Evolutionary conservation across 37 sponge, comb jelly and placozoan species (phyloP), one percentile per base, ranked within the genome.

Genomic region (Petrosia ficiformis): DNA sequence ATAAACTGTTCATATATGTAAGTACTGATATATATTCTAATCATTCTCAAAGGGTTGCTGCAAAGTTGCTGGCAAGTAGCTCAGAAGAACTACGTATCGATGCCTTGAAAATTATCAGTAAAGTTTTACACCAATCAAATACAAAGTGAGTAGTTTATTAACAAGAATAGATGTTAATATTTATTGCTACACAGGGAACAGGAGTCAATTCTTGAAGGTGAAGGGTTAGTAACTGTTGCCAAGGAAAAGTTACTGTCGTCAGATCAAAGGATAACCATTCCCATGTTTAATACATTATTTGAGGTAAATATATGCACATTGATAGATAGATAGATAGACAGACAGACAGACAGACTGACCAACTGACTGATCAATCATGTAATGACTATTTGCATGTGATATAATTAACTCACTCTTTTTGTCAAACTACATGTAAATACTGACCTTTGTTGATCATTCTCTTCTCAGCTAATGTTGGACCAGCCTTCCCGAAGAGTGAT

Each of bases 271-370:
- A 57, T 89, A 39, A 78, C 90, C n/a, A 67, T 89, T 21, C 68
- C 84, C 29, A 72, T 87, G 79, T 91, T 84, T 73, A 91, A 91
- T 66, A 69, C 89, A 25, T 67, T 91, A 39, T 87, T 72, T 82
- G 92, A 91, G 75, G 91, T 90, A 54, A 44, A 29, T 72, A 48
- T 16, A 48, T n/a, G n/a, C n/a, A n/a, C n/a, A n/a, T n/a, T n/a
- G n/a, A n/a, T n/a, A n/a, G n/a, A n/a, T n/a, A n/a, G n/a, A n/a
- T n/a, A n/a, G n/a, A n/a, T n/a, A n/a, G n/a, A n/a, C n/a, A n/a
- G n/a, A n/a, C n/a, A n/a, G n/a, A n/a, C n/a, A n/a, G n/a, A n/a
- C n/a, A n/a, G n/a, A n/a, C n/a, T n/a, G n/a, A n/a, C n/a, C n/a
- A n/a, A n/a, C n/a, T n/a, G n/a, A n/a, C n/a, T n/a, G n/a, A n/a